phyloP scores from a whole-genome alignment of 2,888 invertebrate genomes.

The Oxycera nigricornis region DNA sequence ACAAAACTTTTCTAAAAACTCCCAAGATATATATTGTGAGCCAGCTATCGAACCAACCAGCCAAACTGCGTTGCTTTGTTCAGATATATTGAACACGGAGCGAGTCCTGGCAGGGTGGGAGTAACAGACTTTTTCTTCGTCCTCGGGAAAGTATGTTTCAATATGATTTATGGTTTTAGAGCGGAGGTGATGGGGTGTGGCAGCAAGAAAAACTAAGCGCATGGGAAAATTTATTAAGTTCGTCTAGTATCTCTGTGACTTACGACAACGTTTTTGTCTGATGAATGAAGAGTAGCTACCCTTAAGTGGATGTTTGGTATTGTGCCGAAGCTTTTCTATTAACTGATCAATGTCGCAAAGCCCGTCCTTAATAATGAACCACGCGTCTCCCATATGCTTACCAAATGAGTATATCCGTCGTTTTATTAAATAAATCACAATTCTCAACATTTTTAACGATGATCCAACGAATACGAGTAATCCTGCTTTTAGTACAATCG shows the following conservation, averaged over 20 bases:
- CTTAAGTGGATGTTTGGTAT: not conserved
- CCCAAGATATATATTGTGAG: not conserved
- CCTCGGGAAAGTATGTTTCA: conserved; percentile 7
- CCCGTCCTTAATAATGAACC: too few relatives aligned
- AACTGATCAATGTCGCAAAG: not conserved
- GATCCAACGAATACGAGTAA: not conserved
- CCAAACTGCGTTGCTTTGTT: not conserved
- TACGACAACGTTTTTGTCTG: not conserved
- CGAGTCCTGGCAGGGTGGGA: not conserved
- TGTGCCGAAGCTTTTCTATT: not conserved
- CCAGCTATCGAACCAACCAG: not conserved
- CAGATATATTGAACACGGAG: not conserved
- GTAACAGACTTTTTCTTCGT: not conserved
- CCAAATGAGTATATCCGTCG: too few relatives aligned
- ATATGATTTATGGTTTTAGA: conserved; percentile 26
- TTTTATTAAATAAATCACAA: too few relatives aligned
- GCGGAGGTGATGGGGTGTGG: not conserved
- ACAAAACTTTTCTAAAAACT: not conserved
- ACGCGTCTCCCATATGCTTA: too few relatives aligned
- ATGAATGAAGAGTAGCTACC: not conserved
- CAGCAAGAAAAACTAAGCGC: not conserved
- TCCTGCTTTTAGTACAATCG: not conserved
- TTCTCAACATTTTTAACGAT: too few relatives aligned
- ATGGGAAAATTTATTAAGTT: not conserved
- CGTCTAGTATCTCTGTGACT: not conserved